phyloP scores from a whole-genome alignment of 1,140 invertebrate genomes.

The Artemia franciscana region DNA sequence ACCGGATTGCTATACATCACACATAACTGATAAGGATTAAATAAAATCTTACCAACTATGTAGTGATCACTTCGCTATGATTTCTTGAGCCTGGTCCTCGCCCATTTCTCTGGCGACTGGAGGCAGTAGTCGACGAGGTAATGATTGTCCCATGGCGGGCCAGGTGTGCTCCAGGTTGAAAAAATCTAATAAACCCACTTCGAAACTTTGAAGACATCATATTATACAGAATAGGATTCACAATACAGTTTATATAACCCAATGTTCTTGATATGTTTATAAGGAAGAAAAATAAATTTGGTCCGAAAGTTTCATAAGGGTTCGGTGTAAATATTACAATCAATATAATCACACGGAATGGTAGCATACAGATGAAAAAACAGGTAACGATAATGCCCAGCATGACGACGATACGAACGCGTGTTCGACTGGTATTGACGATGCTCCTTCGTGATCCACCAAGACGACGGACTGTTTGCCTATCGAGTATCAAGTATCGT shows the following conservation, averaged over 20 bases:
- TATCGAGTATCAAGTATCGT: slow-evolving; percentile 48
- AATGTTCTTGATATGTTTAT: slow-evolving; percentile 32
- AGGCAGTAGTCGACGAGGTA: slow-evolving; percentile 5
- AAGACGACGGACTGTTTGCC: background rate
- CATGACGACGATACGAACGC: slow-evolving; percentile 33
- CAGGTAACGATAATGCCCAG: slow-evolving; percentile 53
- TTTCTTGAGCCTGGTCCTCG: background rate
- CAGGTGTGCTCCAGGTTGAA: slow-evolving; percentile 24
- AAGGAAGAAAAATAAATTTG: background rate
- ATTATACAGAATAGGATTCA: slow-evolving; percentile 33
- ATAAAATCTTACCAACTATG: no score
- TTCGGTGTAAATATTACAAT: slow-evolving; percentile 42
- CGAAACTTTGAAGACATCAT: slow-evolving; percentile 49
- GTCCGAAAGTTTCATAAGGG: slow-evolving; percentile 18
- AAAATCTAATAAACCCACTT: slow-evolving; percentile 39
- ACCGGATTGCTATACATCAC: no score
- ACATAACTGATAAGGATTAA: no score
- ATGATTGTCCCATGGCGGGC: slow-evolving; percentile 6
- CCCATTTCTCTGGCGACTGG: background rate
- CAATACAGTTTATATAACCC: slow-evolving; percentile 56
- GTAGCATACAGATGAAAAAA: slow-evolving; percentile 65
- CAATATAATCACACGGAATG: slow-evolving; percentile 56
- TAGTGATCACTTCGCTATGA: no score
- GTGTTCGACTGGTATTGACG: background rate
- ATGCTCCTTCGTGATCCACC: background rate